These are phyloP conservation scores for Neopipo cinnamomea DNA, from an alignment of 2,113 vertebrate species.

Conservation along the genomic window DNA sequence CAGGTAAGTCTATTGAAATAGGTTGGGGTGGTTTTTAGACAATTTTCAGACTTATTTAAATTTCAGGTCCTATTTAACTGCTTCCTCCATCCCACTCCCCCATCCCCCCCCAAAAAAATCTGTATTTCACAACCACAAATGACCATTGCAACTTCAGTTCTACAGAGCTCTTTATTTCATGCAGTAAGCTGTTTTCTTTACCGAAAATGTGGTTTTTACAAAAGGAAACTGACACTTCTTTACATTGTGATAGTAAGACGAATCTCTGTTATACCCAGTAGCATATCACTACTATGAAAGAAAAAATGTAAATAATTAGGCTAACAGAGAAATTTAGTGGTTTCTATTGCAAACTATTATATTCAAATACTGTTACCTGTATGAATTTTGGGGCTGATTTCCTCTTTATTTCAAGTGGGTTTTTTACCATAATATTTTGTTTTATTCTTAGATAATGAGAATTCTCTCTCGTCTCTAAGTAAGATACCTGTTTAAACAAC, in stretches of 20 bases:
- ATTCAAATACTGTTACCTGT: not conserved
- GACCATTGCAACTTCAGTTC: not conserved
- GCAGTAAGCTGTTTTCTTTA: not conserved
- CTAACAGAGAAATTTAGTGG: not conserved
- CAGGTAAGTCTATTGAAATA: conserved; percentile 58
- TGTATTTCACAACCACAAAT: not conserved
- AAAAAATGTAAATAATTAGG: not conserved
- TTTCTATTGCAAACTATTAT: not conserved
- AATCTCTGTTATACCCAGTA: not conserved
- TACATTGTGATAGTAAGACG: not conserved
- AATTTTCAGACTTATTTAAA: not conserved
- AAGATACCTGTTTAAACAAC: not conserved
- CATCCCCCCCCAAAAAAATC: not conserved
- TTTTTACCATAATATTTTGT: not conserved
- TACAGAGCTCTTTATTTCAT: not conserved
- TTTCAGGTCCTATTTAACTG: not conserved
- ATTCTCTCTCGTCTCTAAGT: not conserved
- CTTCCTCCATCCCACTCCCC: too few species aligned
- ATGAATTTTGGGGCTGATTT: not conserved
- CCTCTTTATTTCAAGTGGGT: not conserved
- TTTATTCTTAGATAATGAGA: not conserved
- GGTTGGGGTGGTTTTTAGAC: not conserved
- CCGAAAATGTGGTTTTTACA: not conserved
- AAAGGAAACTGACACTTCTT: not conserved
- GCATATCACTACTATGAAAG: not conserved